Conservation (phyloP, 1,140 invertebrate genomes). For the Battus philenor region DNA sequence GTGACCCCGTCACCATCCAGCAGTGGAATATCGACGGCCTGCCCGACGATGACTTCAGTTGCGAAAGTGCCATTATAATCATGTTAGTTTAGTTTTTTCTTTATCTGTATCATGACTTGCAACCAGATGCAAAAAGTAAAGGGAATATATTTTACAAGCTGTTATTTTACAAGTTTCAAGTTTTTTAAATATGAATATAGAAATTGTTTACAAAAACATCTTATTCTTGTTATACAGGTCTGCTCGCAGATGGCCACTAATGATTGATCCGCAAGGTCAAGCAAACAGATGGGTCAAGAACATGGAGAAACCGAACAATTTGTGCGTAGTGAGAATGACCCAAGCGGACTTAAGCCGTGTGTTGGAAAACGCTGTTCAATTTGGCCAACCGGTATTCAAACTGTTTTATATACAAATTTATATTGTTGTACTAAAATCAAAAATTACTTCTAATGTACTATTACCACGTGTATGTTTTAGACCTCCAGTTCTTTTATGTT, state of each 20-base stretch:
- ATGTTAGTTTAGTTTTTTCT: too few species aligned
- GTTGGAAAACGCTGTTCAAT: slow-evolving; percentile 94
- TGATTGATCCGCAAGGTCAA: slow-evolving; percentile 97
- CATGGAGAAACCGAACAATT: slow-evolving; percentile 91
- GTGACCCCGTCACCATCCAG: slow-evolving; percentile 90
- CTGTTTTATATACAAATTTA: slow-evolving; percentile 2
- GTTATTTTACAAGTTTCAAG: too few species aligned
- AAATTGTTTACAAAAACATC: too few species aligned
- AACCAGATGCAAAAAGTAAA: too few species aligned
- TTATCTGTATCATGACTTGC: too few species aligned
- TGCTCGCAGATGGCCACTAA: slow-evolving; percentile 90
- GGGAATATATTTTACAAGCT: too few species aligned
- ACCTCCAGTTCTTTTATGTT: too few species aligned
- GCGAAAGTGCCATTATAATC: slow-evolving; percentile 95
- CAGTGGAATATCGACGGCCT: slow-evolving; percentile 95
- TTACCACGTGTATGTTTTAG: too few species aligned
- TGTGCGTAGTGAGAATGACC: slow-evolving; percentile 87
- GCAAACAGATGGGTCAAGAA: slow-evolving; percentile 97
- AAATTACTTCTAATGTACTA: too few species aligned
- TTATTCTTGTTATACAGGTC: slow-evolving; percentile 81
- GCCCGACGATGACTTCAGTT: slow-evolving; percentile 91
- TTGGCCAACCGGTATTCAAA: slow-evolving; percentile 86
- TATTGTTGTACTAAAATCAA: too few species aligned
- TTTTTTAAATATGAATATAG: too few species aligned
- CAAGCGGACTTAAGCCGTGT: slow-evolving; percentile 90